Base-by-base conservation (phyloP, 92 coral and sea anemone genomes). In the Actinernus sp. region DNA sequence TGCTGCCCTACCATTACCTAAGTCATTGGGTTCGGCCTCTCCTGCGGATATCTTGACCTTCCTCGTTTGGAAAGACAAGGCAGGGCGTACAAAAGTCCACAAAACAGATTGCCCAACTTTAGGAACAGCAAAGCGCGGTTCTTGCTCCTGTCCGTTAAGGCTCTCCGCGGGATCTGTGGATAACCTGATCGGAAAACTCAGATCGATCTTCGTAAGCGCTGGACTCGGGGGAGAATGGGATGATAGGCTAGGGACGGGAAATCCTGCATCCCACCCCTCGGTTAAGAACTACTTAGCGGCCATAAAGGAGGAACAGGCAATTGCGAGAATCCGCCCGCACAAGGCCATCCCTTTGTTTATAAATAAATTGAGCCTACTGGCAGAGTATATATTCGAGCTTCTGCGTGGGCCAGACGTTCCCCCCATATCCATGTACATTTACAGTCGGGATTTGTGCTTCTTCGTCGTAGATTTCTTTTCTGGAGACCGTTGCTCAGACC, bases 41-140 rank as follows among this genome's bases (percentile, higher is more conserved):
- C 55, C 75, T 23, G 33, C 26, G 18, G 58, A 75, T 41, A 37
- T 39, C 26, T 26, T 64, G 27, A 24, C 38, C 48, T 75, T 75
- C 48, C 66, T 75, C 55, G 64, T 62, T 27, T 75, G 75, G 75
- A 75, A 75, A 64, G 83, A 75, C 54, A 75, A 75, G 40, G n/a
- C 75, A 33, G 68, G 75, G n/a, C 53, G 71, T 36, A 75, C 83
- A 6, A 64, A 52, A 53, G 65, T 73, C 44, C 63, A 73, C 59
- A 31, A 50, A 20, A n/a, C 55, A 16, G 22, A 32, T 45, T 73
- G 81, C 56, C 25, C 34, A n/a, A n/a, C n/a, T n/a, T 34, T 34
- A 34, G 41, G 41, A 14, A 45, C 10, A 45, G 22, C 52, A 6
- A 5, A 18, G 6, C 5, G 4, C 19, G 10, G 17, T 17, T 9